A percentile compares a stretch with the other conserved stretches of the same genome.
phyloP scores from a whole-genome alignment of 2,797 vertebrate species.

The Acanthurus leucopareius region DNA sequence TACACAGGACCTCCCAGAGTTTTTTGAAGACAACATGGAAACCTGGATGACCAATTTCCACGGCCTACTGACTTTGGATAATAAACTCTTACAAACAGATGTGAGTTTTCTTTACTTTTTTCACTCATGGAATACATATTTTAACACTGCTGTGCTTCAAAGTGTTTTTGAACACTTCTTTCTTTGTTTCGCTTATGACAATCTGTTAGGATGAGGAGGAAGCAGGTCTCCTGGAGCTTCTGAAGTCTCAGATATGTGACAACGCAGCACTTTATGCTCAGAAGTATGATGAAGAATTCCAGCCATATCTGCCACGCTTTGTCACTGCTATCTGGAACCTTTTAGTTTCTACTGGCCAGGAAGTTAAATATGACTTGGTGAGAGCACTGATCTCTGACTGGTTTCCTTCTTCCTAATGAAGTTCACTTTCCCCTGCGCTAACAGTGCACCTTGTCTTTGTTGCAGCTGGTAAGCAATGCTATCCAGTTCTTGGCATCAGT shows the following conservation, averaged over 20 bases:
- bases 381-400: conserved; percentile 57
- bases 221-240: conserved; percentile 95
- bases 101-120: conserved; percentile 82
- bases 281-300: conserved; percentile 99
- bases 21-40: conserved; percentile 99
- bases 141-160: neutral
- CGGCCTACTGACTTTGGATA: conserved; percentile 95
- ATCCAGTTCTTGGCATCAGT: conserved; percentile 99
- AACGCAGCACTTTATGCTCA: conserved; percentile 98
- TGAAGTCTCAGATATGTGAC: conserved; percentile 99
- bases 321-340: conserved; percentile 99
- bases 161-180: neutral
- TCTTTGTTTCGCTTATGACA: neutral
- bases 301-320: conserved; percentile 95
- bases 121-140: neutral
- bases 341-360: conserved; percentile 96
- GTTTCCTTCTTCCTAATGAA: neutral
- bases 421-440: neutral
- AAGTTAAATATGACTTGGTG: conserved; percentile 99
- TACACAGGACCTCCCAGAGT: conserved; percentile 96
- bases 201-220: conserved; percentile 96
- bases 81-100: conserved; percentile 97
- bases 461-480: conserved; percentile 98
- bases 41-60: conserved; percentile 99
- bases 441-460: conserved; percentile 44